A percentile compares a stretch with the other conserved stretches of the same genome.
These are phyloP conservation scores for Montipora foliosa DNA, from an alignment of 64 coral and sea anemone genomes.

Conservation along the genomic window DNA sequence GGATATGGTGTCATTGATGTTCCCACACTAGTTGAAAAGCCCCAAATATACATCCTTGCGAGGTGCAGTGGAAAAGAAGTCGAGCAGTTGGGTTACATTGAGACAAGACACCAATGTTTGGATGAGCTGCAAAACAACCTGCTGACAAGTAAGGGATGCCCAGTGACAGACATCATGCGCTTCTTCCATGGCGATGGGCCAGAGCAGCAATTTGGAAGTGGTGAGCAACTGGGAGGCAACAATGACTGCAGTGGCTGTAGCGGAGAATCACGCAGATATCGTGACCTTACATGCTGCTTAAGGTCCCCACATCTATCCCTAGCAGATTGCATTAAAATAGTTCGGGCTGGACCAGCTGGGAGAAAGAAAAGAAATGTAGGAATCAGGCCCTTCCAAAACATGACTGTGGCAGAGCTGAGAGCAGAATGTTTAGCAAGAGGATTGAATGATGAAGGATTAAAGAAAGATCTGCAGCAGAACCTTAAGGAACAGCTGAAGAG, in stretches of 20 bases:
- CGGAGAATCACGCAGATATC: constrained; percentile 26
- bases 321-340: constrained; percentile 26
- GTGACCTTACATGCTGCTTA: constrained; percentile 58
- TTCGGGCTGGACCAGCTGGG: constrained; percentile 47
- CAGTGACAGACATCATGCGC: constrained; percentile 45
- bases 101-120: constrained; percentile 48
- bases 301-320: constrained; percentile 33
- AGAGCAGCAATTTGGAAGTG: constrained; percentile 58
- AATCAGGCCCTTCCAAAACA: constrained; percentile 54
- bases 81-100: constrained; percentile 47
- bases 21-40: constrained; percentile 33
- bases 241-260: constrained; percentile 29
- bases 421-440: constrained; percentile 7
- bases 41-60: constrained; percentile 38
- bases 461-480: too few relatives aligned
- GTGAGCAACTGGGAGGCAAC: constrained; percentile 45
- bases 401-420: neutral
- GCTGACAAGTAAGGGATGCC: neutral
- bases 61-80: constrained; percentile 33
- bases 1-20: constrained; percentile 68
- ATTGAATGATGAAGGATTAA: neutral
- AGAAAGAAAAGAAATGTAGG: constrained; percentile 48
- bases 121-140: constrained; percentile 19
- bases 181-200: constrained; percentile 61
- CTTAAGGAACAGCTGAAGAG: neutral